phyloP scores from a whole-genome alignment of 2,113 vertebrate species.

The Podilymbus podiceps region DNA sequence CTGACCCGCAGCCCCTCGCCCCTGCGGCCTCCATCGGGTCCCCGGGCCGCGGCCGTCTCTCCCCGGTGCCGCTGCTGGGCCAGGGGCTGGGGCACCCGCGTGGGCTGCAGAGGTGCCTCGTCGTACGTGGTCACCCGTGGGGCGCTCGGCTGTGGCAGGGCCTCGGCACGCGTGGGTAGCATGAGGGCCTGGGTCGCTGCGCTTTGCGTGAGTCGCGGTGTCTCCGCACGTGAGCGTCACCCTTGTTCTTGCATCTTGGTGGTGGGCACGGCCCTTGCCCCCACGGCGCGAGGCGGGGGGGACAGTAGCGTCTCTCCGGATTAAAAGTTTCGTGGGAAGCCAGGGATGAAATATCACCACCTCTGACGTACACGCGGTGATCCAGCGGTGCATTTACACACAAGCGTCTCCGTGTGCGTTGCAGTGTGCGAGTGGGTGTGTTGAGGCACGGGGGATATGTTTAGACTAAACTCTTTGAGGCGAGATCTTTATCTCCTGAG shows the following conservation, averaged over 20 bases:
- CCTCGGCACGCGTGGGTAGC: no score
- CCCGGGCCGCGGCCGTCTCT: not conserved
- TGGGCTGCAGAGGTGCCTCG: not conserved
- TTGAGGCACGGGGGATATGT: not conserved
- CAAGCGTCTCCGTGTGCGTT: accelerated
- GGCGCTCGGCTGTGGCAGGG: not conserved
- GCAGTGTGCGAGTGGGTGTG: not conserved
- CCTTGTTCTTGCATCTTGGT: not conserved
- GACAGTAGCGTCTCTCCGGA: not conserved
- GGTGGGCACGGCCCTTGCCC: not conserved
- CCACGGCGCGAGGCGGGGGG: accelerated
- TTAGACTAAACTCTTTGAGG: not conserved
- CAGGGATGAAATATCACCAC: not conserved
- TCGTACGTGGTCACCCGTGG: not conserved
- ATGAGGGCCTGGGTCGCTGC: no score
- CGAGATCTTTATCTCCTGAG: not conserved
- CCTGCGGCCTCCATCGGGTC: not conserved
- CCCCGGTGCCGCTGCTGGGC: not conserved
- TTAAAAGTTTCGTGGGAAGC: not conserved
- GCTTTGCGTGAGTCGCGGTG: not conserved
- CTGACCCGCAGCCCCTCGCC: not conserved
- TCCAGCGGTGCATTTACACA: accelerated
- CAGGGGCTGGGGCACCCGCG: not conserved
- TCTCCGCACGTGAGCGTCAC: not conserved
- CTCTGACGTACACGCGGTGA: accelerated